Percentiles rank a stretch among this genome's conserved stretches.
Evolutionary conservation across 1,140 invertebrate species (phyloP).

Genomic region (Zophobas atratus): DNA sequence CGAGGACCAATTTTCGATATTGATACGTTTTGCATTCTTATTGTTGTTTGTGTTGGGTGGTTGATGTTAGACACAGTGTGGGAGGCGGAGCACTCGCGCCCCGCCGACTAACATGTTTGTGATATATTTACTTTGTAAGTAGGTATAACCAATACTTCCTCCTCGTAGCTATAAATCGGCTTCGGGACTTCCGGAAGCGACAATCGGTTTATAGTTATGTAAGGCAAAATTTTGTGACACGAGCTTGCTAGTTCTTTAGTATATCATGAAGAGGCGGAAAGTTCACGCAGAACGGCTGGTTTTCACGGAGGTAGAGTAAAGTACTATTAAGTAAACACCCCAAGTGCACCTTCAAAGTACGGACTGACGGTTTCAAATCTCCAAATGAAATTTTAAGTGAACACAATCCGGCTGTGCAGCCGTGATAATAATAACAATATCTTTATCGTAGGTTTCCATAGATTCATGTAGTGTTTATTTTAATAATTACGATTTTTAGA

Average conservation of each 20-base stretch:
- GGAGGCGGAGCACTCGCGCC: background rate
- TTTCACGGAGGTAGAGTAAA: conserved; percentile 22
- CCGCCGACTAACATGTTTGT: conserved; percentile 7
- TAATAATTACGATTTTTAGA: conserved; percentile 46
- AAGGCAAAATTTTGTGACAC: conserved; percentile 30
- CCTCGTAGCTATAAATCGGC: conserved; percentile 24
- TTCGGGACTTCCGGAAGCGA: background rate
- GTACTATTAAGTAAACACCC: conserved; percentile 19
- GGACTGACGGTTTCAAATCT: conserved; percentile 38
- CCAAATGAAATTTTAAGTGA: conserved; percentile 30
- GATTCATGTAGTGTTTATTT: conserved; percentile 43
- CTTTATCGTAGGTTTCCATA: conserved; percentile 29
- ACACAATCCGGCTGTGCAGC: conserved; percentile 45
- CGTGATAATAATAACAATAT: conserved; percentile 47
- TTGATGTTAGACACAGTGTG: background rate
- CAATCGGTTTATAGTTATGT: conserved; percentile 12
- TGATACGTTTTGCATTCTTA: no score
- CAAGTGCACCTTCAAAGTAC: conserved; percentile 46
- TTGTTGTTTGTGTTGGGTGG: background rate
- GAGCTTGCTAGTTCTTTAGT: conserved; percentile 44
- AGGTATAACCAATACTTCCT: conserved; percentile 19
- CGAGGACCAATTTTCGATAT: conserved; percentile 45
- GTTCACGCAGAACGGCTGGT: conserved; percentile 11
- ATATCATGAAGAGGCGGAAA: conserved; percentile 4
- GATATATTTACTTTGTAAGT: conserved; percentile 19